Base-by-base conservation (phyloP, 2,113 vertebrate genomes). In the Eleginops maclovinus region DNA sequence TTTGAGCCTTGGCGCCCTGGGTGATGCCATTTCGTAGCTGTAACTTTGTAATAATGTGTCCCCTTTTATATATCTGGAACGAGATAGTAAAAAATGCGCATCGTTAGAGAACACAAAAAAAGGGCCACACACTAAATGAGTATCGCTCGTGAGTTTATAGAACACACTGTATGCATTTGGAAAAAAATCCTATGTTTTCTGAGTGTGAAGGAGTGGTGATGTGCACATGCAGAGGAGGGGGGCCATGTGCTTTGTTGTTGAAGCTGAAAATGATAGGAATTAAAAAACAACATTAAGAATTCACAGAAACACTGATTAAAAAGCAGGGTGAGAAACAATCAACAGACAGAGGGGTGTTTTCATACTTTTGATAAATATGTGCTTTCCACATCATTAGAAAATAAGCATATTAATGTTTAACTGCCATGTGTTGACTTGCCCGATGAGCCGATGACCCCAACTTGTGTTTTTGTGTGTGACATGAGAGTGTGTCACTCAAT, bases 331-430 rank as follows among this genome's bases (percentile, higher is more conserved):
- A 46, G 12, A 40, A 44, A 3, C 36, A 14, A 62, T 0, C 2
- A 4, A 8, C 0, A 31, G 28, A 63, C 1, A 59, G 4, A 62
- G 16, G 31, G 3, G 17, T 9, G 10, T 16, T 24, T 47, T 24
- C 49, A n/a, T n/a, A n/a, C n/a, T n/a, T n/a, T n/a, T n/a, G n/a
- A n/a, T 61, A 31, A 62, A 16, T 14, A 10, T 41, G 12, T 24
- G 19, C 43, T 17, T 59, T 51, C 36, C 28, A 26, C 12, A 21
- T 1, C 31, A 55, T 12, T 5, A 36, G 36, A 74, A 66, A 84
- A 72, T 55, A 71, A 73, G 68, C n/a, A 21, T 40, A 61, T 86
- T 72, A 87, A 89, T 88, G 82, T 83, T 88, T 87, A 89, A 84
- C 87, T 72, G 65, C 24, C 9, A 22, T 50, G 40, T 90, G 77